A percentile compares a stretch with the other conserved stretches of the same genome.
Conservation (phyloP, 2,113 vertebrate genomes). For the Miniopterus natalensis region DNA sequence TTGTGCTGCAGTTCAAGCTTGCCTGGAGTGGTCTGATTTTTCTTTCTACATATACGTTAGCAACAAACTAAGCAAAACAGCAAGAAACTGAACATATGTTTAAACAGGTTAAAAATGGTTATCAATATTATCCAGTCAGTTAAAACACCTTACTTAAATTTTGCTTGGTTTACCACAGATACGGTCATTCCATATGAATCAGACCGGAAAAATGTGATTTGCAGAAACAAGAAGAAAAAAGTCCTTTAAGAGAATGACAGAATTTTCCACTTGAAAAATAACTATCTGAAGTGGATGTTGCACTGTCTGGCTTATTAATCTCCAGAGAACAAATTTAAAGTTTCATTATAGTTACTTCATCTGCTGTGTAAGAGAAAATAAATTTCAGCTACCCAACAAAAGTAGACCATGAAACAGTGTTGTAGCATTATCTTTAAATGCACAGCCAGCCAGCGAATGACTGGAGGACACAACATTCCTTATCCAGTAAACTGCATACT, state of each 20-base stretch:
- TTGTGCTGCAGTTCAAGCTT: background rate
- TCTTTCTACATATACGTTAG: background rate
- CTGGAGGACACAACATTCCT: background rate
- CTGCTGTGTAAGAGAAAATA: background rate
- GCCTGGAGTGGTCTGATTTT: background rate
- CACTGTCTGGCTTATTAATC: background rate
- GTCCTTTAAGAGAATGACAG: background rate
- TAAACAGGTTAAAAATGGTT: background rate
- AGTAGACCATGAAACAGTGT: background rate
- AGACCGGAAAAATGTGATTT: background rate
- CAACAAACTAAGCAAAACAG: constrained; percentile 13
- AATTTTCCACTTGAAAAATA: constrained; percentile 45
- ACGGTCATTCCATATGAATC: background rate
- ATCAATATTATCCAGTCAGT: background rate
- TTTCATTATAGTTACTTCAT: background rate
- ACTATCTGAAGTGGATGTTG: constrained; percentile 15
- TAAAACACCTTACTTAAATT: constrained; percentile 49
- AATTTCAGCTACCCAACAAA: background rate
- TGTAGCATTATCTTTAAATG: background rate
- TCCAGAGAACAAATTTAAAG: constrained; percentile 23
- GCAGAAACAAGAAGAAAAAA: background rate
- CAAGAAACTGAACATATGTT: background rate
- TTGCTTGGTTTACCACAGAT: background rate
- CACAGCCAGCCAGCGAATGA: background rate
- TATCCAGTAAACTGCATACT: background rate